Evolutionary conservation across 37 sponge, comb jelly and placozoan genomes (phyloP).

Genomic region (Mnemiopsis leidyi): DNA sequence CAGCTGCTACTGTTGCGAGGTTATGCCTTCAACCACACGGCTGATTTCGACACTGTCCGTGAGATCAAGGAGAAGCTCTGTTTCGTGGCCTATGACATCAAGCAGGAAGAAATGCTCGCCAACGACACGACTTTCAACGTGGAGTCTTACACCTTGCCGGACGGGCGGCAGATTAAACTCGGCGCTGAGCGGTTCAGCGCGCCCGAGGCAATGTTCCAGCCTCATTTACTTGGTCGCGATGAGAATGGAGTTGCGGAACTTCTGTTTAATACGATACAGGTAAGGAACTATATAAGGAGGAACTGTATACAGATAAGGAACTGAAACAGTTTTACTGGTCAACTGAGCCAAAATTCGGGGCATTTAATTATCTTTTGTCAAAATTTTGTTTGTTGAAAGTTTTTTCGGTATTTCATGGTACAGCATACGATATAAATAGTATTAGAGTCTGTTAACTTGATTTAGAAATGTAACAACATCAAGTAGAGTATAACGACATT

Average conservation of each 20-base stretch:
- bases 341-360: too few species aligned
- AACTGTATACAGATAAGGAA: too few species aligned
- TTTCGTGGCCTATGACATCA: constrained; percentile 97
- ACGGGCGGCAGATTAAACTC: constrained; percentile 93
- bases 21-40: constrained; percentile 99
- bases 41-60: constrained; percentile 98
- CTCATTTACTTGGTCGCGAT: constrained; percentile 94
- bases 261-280: constrained; percentile 93
- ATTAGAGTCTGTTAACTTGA: too few species aligned
- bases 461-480: too few species aligned
- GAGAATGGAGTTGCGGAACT: constrained; percentile 96
- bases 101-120: constrained; percentile 94
- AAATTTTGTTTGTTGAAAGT: too few species aligned
- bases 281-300: too few species aligned
- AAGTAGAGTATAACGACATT: too few species aligned
- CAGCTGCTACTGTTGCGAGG: constrained; percentile 89
- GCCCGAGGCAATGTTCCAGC: constrained; percentile 97
- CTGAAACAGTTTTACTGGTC: too few species aligned
- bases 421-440: too few species aligned
- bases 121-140: constrained; percentile 90
- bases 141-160: constrained; percentile 70
- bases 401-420: too few species aligned
- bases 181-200: constrained; percentile 98
- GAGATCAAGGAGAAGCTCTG: constrained; percentile 99
- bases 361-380: not conserved